Evolutionary conservation across 1,140 invertebrate species (phyloP).

Genomic region (Melipona quadrifasciata): DNA sequence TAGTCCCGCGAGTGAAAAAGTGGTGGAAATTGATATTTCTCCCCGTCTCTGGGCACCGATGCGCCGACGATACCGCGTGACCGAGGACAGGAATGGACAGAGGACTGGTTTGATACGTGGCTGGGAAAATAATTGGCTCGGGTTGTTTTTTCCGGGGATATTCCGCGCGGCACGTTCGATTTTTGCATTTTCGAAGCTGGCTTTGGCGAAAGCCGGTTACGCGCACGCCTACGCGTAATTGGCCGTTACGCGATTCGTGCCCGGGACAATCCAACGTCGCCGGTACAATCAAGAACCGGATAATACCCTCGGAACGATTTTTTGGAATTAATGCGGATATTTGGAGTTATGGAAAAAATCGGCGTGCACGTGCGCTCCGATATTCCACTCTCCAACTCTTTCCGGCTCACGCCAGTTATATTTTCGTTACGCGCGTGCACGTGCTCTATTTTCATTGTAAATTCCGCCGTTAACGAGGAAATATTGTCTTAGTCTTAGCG

Average conservation of each 20-base stretch:
- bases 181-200: not conserved
- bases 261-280: not conserved
- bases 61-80: not conserved
- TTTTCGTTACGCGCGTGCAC: not conserved
- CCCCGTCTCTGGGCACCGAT: too few species aligned
- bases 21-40: too few species aligned
- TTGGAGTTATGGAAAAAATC: slow-evolving; percentile 12
- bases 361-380: too few species aligned
- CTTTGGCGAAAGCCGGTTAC: slow-evolving; percentile 18
- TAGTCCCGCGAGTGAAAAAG: too few species aligned
- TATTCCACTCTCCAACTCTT: not conserved
- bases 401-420: not conserved
- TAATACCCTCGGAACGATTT: slow-evolving; percentile 30
- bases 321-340: slow-evolving; percentile 14
- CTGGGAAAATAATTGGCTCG: slow-evolving; percentile 33
- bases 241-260: slow-evolving; percentile 1
- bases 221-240: not conserved
- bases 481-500: not conserved
- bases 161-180: not conserved
- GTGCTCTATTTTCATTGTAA: not conserved
- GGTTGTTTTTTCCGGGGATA: slow-evolving; percentile 19
- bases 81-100: too few species aligned
- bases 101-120: not conserved
- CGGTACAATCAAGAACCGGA: not conserved
- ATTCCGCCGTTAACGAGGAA: not conserved